Evolutionary conservation across 2,888 invertebrate genomes (phyloP).

Genomic region (Drosophila testacea): DNA sequence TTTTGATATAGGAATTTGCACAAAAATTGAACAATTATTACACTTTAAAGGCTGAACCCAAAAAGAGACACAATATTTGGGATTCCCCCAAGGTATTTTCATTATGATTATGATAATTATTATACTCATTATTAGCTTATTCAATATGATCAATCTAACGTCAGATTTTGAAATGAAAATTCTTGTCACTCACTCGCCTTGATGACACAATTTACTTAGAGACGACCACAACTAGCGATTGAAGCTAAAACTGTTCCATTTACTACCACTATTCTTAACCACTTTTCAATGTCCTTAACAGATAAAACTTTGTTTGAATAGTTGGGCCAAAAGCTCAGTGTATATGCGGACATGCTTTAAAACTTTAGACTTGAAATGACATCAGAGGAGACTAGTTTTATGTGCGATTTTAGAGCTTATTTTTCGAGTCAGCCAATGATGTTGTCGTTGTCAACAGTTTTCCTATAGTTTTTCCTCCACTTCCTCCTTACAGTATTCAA

Average conservation of each 20-base stretch:
- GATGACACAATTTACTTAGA: constrained; percentile 15
- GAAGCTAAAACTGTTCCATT: constrained; percentile 17
- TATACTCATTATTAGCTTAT: background rate
- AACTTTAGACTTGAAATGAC: constrained; percentile 38
- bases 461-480: background rate
- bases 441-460: constrained; percentile 51
- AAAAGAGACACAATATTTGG: no score
- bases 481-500: no score
- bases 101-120: background rate
- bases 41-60: no score
- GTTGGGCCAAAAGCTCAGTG: constrained; percentile 8
- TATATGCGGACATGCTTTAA: constrained; percentile 2
- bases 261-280: constrained; percentile 6
- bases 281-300: constrained; percentile 17
- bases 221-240: constrained; percentile 10
- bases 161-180: background rate
- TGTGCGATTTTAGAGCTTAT: constrained; percentile 25
- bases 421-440: constrained; percentile 41
- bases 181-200: background rate
- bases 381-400: constrained; percentile 42
- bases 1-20: no score
- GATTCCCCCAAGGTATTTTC: no score
- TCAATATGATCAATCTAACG: background rate
- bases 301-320: constrained; percentile 21
- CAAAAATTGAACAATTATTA: no score